Base-by-base conservation (phyloP, 2,113 vertebrate genomes). In the Aegithalos caudatus region DNA sequence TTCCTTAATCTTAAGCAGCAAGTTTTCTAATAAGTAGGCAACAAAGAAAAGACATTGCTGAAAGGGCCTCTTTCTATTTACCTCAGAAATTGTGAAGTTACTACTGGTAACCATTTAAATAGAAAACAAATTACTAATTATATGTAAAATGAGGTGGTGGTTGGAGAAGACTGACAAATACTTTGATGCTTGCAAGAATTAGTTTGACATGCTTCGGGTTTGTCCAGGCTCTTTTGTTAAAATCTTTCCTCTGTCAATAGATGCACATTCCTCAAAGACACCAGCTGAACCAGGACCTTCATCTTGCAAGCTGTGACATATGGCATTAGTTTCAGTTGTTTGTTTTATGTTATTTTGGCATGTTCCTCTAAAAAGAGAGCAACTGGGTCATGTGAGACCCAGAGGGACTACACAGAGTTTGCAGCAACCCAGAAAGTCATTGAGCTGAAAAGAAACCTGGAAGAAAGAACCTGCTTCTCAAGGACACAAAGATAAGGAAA, bases 371-470 rank as follows among this genome's bases (percentile, higher is more conserved):
- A 80, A 82, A 93, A 81, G 54, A 85, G 70, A 90, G 45, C 0
- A 67, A 70, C 16, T 69, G 35, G 50, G 60, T 88, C 88, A 86
- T 8, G 4, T 33, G 86, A 93, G 45, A 93, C 62, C 58, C 85
- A 95, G 37, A 57, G 85, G 82, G 88, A 80, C 50, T 18, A 42
- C 5, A 3, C 0, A 14, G 50, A 69, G 61, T 92, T 92, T 77
- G 45, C 71, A 58, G 81, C 62, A 92, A 77, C 71, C 54, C 82
- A 92, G 74, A 96, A 96, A 90, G 71, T 53, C 95, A 82, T 0
- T 70, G 66, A 81, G 58, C 71, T 88, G 90, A 83, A 94, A 88
- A 92, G 62, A 97, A 77, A 88, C 25, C 57, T 90, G 71, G 12
- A 86, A 95, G 67, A 76, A 94, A 85, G 23, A 15, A 69, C 16